Base-by-base conservation (phyloP, 2,113 vertebrate species). In the Phyllostomus discolor region DNA sequence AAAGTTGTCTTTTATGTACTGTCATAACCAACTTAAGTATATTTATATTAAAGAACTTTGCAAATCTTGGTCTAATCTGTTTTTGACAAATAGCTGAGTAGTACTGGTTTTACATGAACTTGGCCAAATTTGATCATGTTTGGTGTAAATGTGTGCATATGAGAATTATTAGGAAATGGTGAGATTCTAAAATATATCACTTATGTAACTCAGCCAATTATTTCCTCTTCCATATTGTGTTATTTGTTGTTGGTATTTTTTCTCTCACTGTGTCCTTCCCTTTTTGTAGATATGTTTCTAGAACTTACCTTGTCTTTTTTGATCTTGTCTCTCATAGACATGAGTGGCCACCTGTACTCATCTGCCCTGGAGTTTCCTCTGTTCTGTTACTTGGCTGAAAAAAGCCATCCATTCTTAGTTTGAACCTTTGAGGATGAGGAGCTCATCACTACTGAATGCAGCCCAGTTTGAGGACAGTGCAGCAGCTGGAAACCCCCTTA, bases 81-180 rank as follows among this genome's bases (percentile, higher is more conserved):
- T 66, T 62, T 91, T 86, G 83, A 94, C 57, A 88, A 59, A 52
- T 10, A 75, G 38, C 35, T 67, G 64, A 54, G 43, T 76, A 28
- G 76, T 57, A 46, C 26, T 87, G 75, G 17, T 80, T 95, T 96
- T 87, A 66, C 20, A 14, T 86, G 80, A 90, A 90, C 50, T 76
- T 96, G 57, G 66, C 38, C 43, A 80, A 64, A 84, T 95, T 28
- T 90, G 81, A 67, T 96, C 24, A 57, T n/a, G 43, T 43, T 69
- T 59, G 46, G 38, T 67, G 66, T 66, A 16, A 67, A 69, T 50
- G 43, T 69, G 35, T 48, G 20, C 20, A 31, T 22, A 8, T 10
- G 59, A 35, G 26, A 28, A 7, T 75, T 41, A 24, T 79, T 26
- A 50, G 69, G 54, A 87, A 43, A 69, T 48, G 52, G 33, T 4